Evolutionary conservation across 2,113 vertebrate species (phyloP), one percentile per base, ranked within the genome.

Genomic region (Tetrao urogallus): DNA sequence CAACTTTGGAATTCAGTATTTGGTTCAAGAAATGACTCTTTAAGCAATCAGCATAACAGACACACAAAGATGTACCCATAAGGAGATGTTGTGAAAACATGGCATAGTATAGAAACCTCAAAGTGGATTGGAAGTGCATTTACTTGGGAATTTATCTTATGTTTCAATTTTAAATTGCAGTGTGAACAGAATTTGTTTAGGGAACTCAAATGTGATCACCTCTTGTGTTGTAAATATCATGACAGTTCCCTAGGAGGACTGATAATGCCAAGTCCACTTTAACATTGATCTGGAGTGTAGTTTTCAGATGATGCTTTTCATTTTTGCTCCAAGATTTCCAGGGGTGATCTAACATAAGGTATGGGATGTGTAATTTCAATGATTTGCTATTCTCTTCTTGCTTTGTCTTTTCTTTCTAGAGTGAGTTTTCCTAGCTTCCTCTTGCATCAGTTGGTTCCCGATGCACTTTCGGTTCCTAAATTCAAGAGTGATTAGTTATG

Each of bases 341-440:
- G 3, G 38, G n/a, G 57, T 79, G 22, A 63, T 73, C 27, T 2
- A 1, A 66, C 38, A 27, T 11, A 64, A 78, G 10, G 2, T 48
- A 15, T 20, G 3, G 7, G 13, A 8, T 71, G 4, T 0, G 0
- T 47, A 25, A 71, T 83, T 40, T 38, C 7, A 71, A 9, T 21
- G 14, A 50, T 36, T 24, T 38, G 13, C 79, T 25, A 82, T 57
- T 85, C 71, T 4, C 6, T 28, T 76, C 28, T 19, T 58, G 54
- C 24, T 82, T 20, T 73, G 25, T 58, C 30, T 54, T 84, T 65
- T 82, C 34, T 87, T 91, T 87, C 66, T 82, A 42, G 32, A 57
- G 25, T 38, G 14, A 66, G 34, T 71, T 76, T 43, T 20, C 22
- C 27, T 77, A 32, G 36, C 36, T 82, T 66, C n/a, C 34, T 34